phyloP scores from a whole-genome alignment of 2,113 vertebrate species.

The Litocranius walleri region DNA sequence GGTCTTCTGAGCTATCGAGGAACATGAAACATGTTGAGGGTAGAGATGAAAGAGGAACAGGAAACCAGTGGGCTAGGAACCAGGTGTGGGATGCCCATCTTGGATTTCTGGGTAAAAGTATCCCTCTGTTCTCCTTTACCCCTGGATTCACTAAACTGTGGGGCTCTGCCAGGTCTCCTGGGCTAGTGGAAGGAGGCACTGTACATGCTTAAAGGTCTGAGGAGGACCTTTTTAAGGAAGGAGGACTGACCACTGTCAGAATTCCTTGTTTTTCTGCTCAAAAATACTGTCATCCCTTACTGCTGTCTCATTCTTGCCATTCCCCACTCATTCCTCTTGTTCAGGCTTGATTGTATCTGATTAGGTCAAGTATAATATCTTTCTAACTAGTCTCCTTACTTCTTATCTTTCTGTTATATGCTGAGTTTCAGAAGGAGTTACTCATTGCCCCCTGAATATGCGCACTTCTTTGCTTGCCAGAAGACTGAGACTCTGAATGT shows the following conservation, averaged over 20 bases:
- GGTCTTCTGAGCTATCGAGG: neutral
- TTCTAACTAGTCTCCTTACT: neutral
- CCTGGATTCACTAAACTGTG: neutral
- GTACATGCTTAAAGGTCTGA: neutral
- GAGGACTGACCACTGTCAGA: neutral
- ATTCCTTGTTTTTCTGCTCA: constrained; percentile 5
- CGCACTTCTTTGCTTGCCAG: constrained; percentile 8
- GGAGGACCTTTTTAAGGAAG: neutral
- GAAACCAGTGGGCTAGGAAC: neutral
- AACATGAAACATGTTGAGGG: neutral
- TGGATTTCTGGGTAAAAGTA: neutral
- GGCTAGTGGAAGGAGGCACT: neutral
- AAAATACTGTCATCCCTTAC: neutral
- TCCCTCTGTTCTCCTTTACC: neutral
- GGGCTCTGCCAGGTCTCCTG: neutral
- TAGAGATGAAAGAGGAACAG: neutral
- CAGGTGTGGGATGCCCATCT: neutral
- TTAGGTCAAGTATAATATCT: neutral
- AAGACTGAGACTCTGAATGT: neutral
- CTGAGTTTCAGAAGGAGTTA: constrained; percentile 22
- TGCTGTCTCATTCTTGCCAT: neutral
- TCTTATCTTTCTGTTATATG: neutral
- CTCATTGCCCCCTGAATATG: neutral
- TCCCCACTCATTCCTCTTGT: neutral
- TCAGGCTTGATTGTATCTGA: neutral